Percentiles rank a stretch among this genome's conserved stretches.
Evolutionary conservation across 2,797 vertebrate genomes (phyloP).

Genomic region (Enteromius trimaculatus): DNA sequence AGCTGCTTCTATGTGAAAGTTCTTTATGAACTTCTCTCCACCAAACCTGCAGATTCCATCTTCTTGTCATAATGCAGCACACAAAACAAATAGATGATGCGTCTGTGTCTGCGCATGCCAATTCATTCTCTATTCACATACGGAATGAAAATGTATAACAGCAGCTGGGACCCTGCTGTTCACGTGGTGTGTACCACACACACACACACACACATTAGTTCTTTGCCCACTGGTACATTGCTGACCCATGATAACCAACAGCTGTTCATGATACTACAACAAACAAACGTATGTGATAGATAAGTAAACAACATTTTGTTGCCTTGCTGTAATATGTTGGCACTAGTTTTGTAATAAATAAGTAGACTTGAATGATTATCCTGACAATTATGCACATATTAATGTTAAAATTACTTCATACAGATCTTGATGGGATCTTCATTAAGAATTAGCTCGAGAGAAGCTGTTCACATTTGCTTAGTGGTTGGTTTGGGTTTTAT

Average conservation of each 20-base stretch:
- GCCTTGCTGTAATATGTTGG: neutral
- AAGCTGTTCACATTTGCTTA: neutral
- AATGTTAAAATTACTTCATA: constrained; percentile 11
- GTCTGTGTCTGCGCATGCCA: constrained; percentile 24
- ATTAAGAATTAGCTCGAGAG: constrained; percentile 4
- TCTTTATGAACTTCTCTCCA: constrained; percentile 57
- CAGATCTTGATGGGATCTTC: neutral
- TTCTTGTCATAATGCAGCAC: constrained; percentile 22
- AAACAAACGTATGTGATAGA: neutral
- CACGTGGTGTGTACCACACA: constrained; percentile 21
- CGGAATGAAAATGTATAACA: constrained; percentile 38
- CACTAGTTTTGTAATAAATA: neutral
- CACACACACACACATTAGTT: constrained; percentile 18
- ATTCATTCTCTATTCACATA: constrained; percentile 21
- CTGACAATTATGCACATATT: neutral
- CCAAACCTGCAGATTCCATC: constrained; percentile 26
- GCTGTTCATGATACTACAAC: constrained; percentile 1
- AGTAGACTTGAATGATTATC: neutral
- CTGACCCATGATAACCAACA: constrained; percentile 22
- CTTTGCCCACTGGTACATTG: constrained; percentile 10
- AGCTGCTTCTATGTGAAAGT: constrained; percentile 73
- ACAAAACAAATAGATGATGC: constrained; percentile 36
- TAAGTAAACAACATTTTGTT: neutral
- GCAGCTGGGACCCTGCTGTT: constrained; percentile 51
- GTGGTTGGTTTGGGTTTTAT: neutral